phyloP scores from a whole-genome alignment of 2,113 vertebrate species.

The Tauraco erythrolophus region DNA sequence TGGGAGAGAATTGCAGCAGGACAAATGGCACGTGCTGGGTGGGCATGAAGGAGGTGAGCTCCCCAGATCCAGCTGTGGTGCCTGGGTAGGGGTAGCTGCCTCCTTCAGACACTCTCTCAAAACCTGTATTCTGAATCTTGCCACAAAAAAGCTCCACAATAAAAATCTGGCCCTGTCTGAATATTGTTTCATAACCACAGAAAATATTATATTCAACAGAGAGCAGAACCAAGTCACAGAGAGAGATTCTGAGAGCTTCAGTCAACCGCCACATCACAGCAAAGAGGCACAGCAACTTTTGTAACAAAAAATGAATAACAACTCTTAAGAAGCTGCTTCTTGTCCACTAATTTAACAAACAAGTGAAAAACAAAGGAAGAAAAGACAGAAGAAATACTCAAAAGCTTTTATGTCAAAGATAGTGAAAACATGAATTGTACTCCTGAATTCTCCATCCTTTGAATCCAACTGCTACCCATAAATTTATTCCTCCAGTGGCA shows the following conservation, averaged over 20 bases:
- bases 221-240: background rate
- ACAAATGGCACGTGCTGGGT: fast-evolving
- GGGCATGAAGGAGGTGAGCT: fast-evolving
- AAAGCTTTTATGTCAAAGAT: background rate
- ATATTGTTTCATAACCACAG: background rate
- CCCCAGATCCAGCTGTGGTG: fast-evolving
- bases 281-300: background rate
- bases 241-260: background rate
- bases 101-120: background rate
- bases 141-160: background rate
- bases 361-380: background rate
- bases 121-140: background rate
- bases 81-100: background rate
- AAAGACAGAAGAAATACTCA: background rate
- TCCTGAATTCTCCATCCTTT: background rate
- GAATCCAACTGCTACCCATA: background rate
- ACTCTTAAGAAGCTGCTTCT: background rate
- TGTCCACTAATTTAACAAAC: background rate
- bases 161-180: background rate
- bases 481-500: background rate
- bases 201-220: background rate
- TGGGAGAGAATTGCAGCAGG: background rate
- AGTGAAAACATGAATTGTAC: background rate
- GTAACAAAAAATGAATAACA: background rate
- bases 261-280: background rate